These are phyloP conservation scores for Hyperoplus immaculatus DNA, from an alignment of 2,797 vertebrate genomes.

Conservation along the genomic window DNA sequence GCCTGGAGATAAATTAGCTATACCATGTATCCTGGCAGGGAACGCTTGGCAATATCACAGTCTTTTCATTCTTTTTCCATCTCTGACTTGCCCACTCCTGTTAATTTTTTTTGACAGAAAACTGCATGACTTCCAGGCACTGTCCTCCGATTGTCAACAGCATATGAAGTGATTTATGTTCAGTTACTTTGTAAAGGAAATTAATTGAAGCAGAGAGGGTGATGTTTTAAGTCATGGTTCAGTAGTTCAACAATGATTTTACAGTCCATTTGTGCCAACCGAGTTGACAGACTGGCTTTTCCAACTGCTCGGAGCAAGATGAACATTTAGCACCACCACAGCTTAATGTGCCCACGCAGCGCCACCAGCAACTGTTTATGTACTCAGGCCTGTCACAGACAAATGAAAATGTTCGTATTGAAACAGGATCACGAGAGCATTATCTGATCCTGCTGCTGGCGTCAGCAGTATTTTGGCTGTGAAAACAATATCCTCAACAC, in stretches of 20 bases:
- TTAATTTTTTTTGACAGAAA: conserved; percentile 55
- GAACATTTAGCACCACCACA: conserved; percentile 19
- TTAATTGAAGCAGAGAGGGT: conserved; percentile 36
- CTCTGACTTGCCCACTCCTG: conserved; percentile 69
- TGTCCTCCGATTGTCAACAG: conserved; percentile 60
- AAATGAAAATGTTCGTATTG: conserved; percentile 47
- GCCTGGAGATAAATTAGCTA: conserved; percentile 63
- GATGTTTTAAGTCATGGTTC: conserved; percentile 58
- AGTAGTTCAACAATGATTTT: conserved; percentile 56
- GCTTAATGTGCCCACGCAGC: conserved; percentile 12
- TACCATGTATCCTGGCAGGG: conserved; percentile 59
- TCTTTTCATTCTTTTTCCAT: conserved; percentile 56
- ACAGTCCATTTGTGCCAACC: conserved; percentile 39
- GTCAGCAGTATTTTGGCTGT: conserved; percentile 64
- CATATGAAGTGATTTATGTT: conserved; percentile 60
- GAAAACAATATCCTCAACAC: conserved; percentile 67
- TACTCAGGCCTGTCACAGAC: conserved; percentile 18
- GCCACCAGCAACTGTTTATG: conserved; percentile 21
- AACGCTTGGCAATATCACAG: conserved; percentile 50
- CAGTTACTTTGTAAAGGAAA: conserved; percentile 61
- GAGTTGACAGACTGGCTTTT: conserved; percentile 54
- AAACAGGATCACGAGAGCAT: conserved; percentile 44
- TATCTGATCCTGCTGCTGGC: conserved; percentile 66
- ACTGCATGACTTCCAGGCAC: conserved; percentile 55
- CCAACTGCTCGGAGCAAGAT: conserved; percentile 31